A percentile compares a stretch with the other conserved stretches of the same genome.
Conservation (phyloP, 1,140 invertebrate species). For the Magallana angulata region DNA sequence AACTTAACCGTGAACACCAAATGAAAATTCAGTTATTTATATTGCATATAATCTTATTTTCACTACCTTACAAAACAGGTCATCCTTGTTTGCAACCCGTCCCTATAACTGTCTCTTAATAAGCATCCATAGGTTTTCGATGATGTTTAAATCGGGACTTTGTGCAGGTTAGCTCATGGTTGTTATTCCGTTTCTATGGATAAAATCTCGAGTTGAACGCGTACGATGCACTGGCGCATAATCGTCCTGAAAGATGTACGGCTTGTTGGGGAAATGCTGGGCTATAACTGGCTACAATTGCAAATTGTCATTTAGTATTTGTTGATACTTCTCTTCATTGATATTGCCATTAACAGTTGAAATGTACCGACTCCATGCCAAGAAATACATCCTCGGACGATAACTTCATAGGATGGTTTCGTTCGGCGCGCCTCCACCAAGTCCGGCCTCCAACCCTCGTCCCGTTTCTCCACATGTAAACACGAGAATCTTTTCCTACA, state of each 20-base stretch:
- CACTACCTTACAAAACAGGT: background rate
- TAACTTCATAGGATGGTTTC: background rate
- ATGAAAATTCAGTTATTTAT: too few species aligned
- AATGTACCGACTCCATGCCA: background rate
- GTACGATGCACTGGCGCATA: background rate
- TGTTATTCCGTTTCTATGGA: background rate
- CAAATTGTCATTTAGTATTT: background rate
- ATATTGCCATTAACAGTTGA: background rate
- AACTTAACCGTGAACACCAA: too few species aligned
- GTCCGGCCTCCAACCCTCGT: background rate
- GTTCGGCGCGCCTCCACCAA: background rate
- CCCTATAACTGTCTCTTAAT: background rate
- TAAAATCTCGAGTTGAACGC: background rate
- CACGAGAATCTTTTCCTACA: background rate
- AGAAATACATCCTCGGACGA: background rate
- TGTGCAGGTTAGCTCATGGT: conserved; percentile 2
- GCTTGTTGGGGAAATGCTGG: background rate
- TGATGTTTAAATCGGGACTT: conserved; percentile 1
- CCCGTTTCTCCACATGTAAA: conserved; percentile 5
- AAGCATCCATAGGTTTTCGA: background rate
- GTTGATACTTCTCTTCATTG: background rate
- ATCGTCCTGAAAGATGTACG: background rate
- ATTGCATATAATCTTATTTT: too few species aligned
- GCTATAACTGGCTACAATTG: background rate
- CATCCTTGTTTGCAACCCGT: background rate